phyloP scores from a whole-genome alignment of 1,140 invertebrate genomes.

The Anadara kagoshimensis region DNA sequence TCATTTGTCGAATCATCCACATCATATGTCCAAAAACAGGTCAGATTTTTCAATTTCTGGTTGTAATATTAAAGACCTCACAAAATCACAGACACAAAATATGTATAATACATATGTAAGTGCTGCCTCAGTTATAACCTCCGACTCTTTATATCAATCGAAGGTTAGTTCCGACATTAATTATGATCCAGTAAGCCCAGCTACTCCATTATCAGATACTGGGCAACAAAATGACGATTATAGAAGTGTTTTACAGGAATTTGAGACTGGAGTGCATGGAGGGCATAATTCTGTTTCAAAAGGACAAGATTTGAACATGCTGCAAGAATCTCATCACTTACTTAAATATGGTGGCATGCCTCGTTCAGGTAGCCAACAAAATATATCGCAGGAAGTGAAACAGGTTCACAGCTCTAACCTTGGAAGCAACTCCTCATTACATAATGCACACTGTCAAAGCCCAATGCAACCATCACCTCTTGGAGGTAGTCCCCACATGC shows the following conservation, averaged over 20 bases:
- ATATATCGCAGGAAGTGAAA: constrained; percentile 13
- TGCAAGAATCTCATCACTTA: constrained; percentile 4
- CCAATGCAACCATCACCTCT: constrained; percentile 27
- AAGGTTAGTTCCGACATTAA: constrained; percentile 40
- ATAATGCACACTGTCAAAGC: not conserved
- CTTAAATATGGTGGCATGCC: not conserved
- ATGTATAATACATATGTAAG: constrained; percentile 4
- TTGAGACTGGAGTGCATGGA: constrained; percentile 3
- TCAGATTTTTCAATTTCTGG: not conserved
- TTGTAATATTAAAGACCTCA: constrained; percentile 9
- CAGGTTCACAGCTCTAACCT: not conserved
- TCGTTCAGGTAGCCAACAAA: constrained; percentile 10
- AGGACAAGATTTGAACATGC: not conserved
- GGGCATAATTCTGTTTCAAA: too few relatives aligned
- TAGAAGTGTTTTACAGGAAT: constrained; percentile 51
- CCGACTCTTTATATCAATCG: constrained; percentile 12
- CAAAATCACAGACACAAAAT: constrained; percentile 5
- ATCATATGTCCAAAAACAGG: too few relatives aligned
- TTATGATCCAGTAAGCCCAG: constrained; percentile 63
- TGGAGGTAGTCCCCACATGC: constrained; percentile 43
- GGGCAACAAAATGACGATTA: constrained; percentile 47
- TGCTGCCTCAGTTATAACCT: not conserved
- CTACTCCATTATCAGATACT: constrained; percentile 43
- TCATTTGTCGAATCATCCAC: too few relatives aligned
- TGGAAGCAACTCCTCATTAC: not conserved